A percentile compares a stretch with the other conserved stretches of the same genome.
These are phyloP conservation scores for Bradysia coprophila DNA, from an alignment of 1,140 invertebrate genomes.

Conservation along the genomic window DNA sequence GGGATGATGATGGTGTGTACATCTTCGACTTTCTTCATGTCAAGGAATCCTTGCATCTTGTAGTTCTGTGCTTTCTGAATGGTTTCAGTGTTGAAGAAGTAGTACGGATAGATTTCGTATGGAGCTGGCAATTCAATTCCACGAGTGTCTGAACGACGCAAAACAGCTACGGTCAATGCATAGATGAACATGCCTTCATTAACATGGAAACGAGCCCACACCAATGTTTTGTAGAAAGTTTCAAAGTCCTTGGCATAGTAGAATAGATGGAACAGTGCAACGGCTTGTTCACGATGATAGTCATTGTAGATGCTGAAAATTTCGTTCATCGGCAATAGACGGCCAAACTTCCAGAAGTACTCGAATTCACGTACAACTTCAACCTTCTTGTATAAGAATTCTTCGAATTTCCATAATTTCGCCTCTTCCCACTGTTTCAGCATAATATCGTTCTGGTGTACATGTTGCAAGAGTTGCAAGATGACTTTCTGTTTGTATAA, in stretches of 20 bases:
- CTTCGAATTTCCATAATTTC: not conserved
- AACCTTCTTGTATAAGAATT: not conserved
- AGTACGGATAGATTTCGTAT: conserved; percentile 35
- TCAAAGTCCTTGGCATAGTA: conserved; percentile 36
- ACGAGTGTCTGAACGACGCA: conserved; percentile 27
- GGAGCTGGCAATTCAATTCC: conserved; percentile 30
- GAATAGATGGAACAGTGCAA: conserved; percentile 27
- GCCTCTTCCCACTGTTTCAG: conserved; percentile 14
- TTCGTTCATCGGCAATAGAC: conserved; percentile 22
- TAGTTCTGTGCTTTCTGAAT: conserved; percentile 27
- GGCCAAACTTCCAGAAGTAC: conserved; percentile 18
- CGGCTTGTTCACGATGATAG: conserved; percentile 23
- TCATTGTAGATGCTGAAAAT: conserved; percentile 26
- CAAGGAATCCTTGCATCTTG: conserved; percentile 26
- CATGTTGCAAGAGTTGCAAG: not conserved
- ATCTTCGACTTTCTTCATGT: conserved; percentile 16
- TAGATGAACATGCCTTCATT: conserved; percentile 33
- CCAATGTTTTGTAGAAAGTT: conserved; percentile 33
- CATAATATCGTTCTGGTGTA: not conserved
- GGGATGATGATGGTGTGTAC: conserved; percentile 20
- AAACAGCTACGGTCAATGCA: conserved; percentile 29
- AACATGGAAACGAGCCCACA: conserved; percentile 24
- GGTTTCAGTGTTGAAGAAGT: conserved; percentile 28
- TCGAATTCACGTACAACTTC: conserved; percentile 6
- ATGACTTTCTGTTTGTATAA: conserved; percentile 12